Evolutionary conservation across 1,140 invertebrate genomes (phyloP), one percentile per base, ranked within the genome.

Genomic region (Drosophila subobscura): DNA sequence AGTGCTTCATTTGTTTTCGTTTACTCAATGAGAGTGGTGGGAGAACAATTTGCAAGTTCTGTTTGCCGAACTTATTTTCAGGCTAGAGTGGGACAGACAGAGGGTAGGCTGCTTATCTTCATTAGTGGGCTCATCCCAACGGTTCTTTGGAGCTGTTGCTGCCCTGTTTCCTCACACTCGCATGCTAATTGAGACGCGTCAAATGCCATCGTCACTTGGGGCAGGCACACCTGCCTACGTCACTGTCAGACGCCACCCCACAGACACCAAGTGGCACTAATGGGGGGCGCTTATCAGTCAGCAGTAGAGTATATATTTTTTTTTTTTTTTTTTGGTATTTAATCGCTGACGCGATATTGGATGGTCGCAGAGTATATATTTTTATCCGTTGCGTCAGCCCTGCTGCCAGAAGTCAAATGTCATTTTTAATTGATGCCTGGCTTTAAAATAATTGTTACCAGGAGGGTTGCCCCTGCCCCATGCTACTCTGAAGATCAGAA

Each of bases 21-120:
- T 57, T 22, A 27, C 16, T 45, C 51, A 40, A 67, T 66, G 47
- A 66, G 63, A 25, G 25, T 45, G 45, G 25, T 42, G 45, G 41
- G 2, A 8, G 29, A 33, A 10, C 29, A 10, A 37, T 37, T 37
- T 58, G 47, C 51, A 20, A 65, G 61, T 65, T 75, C 8, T 53
- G 57, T 86, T 84, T 84, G 46, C 52, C 41, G 46, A 76, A 65
- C 66, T 80, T 45, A 84, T 86, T 84, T 63, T 41, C 41, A 66
- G 47, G 37, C 59, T 55, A 41, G 42, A 52, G 59, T 12, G 46
- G 47, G 20, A 3, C 20, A 44, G 47, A 54, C 45, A 4, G 27
- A 10, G 25, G 20, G 14, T 49, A 2, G 12, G 0, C 29, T 5
- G 40, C 61, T 53, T 77, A 80, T 81, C 72, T 86, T 86, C 73